Evolutionary conservation across 2,888 invertebrate species (phyloP), one percentile per base, ranked within the genome.

Genomic region (Diaperis boleti): DNA sequence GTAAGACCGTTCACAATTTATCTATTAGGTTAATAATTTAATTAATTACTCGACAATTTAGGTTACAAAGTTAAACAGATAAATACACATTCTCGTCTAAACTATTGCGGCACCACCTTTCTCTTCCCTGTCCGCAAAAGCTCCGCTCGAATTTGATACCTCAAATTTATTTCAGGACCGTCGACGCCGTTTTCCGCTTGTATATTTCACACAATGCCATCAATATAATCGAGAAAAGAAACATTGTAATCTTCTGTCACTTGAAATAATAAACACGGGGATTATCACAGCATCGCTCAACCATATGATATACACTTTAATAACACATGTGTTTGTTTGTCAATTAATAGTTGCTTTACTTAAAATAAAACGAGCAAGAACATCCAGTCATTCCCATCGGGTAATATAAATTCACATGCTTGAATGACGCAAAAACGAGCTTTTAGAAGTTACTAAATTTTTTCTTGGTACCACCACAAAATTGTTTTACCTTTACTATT

Each of bases 321-420:
- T 59, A 68, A 66, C 71, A 71, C 67, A 68, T 71, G 71, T 71
- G 71, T 71, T 71, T 71, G 64, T 69, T 71, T 69, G 59, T 68
- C 64, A 69, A 66, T 68, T 69, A 66, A 71, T 69, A 55, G 29
- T 35, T 50, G 33, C 15, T 45, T 41, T 41, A 50, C n/a, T 50
- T 52, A 52, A 52, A 52, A 52, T 52, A 52, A 52, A 52, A 17
- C 10, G 8, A 42, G 41, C 41, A 42, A 42, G 41, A 42, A 42
- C 14, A 8, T 8, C 15, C 15, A 42, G 41, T 42, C 41, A 42
- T 39, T 39, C 39, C 39, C 39, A 39, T 10, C 37, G 13, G 10
- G 37, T 14, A 37, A 13, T 14, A 17, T 8, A 13, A 14, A 37
- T 37, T 37, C 41, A 41, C 41, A 41, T 17, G 18, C 5, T 11